phyloP scores from a whole-genome alignment of 2,888 invertebrate genomes.

The Camponotus fellah region DNA sequence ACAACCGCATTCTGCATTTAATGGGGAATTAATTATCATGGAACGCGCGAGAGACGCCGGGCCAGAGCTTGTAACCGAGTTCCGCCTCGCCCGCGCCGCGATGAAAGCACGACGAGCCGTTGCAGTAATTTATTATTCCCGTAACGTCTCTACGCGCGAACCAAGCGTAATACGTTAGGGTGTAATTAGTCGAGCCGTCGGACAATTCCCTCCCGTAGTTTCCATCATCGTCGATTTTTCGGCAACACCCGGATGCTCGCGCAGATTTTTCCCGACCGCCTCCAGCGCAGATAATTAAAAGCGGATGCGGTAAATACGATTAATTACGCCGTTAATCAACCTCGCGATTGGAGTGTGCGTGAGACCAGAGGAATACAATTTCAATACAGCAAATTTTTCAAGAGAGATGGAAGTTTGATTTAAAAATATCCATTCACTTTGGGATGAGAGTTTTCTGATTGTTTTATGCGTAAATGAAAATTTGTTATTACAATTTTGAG shows the following conservation, averaged over 20 bases:
- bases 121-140: slow-evolving; percentile 49
- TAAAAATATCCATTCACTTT: neutral
- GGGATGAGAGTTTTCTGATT: neutral
- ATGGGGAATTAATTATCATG: slow-evolving; percentile 69
- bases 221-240: slow-evolving; percentile 4
- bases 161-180: slow-evolving; percentile 19
- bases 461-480: neutral
- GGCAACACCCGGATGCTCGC: neutral
- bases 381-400: neutral
- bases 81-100: slow-evolving; percentile 14
- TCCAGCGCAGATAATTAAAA: neutral
- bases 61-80: slow-evolving; percentile 20
- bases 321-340: slow-evolving; percentile 30
- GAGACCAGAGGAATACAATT: neutral
- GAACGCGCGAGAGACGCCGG: slow-evolving; percentile 1
- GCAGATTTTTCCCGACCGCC: neutral
- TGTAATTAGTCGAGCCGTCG: slow-evolving; percentile 38
- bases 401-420: neutral
- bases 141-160: neutral
- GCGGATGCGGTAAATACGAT: slow-evolving; percentile 7
- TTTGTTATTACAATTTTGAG: neutral
- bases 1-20: slow-evolving; percentile 60
- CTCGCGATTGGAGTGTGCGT: neutral
- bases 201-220: neutral
- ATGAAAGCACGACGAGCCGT: slow-evolving; percentile 42